Evolutionary conservation across 1,140 invertebrate genomes (phyloP), one percentile per base, ranked within the genome.

Genomic region (Drosophila prosaltans): DNA sequence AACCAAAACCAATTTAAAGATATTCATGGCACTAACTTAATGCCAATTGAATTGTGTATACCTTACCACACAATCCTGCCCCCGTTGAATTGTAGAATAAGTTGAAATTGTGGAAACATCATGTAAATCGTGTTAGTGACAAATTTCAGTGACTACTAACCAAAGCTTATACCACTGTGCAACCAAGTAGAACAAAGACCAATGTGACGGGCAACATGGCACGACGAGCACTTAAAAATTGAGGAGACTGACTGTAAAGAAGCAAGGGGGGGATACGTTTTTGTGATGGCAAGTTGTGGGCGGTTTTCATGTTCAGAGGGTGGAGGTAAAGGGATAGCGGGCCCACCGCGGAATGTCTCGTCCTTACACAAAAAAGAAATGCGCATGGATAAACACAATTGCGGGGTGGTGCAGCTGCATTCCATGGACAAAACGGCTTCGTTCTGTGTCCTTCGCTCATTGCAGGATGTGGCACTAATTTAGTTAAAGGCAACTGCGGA

Each of bases 321-420:
- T 9, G 11, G 24, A n/a, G 11, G 26, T 1, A 5, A 5, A 16
- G 7, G 26, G n/a, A n/a, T 16, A 10, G 9, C 41, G 39, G 59
- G 28, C 28, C 59, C 30, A 48, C 30, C 32, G 51, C 45, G 69
- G 54, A 64, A 81, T 78, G 79, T 81, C 80, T 75, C 57, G 71
- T 72, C 55, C 68, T 16, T 65, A 73, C 83, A 83, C 76, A 80
- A 83, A 88, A 88, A 84, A 88, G 64, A 76, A 88, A 64, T 78
- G 67, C 80, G 83, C 83, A 70, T 89, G 80, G 84, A 57, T 89
- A 89, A 88, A 78, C 83, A 89, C 76, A 86, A 89, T 86, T 80
- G 64, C 11, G 51, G 24, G 59, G 57, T 26, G 21, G 57, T 32
- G 21, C 28, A 6, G 62, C 62, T 43, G 9, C 62, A 32, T 59